These are phyloP conservation scores for Hestina assimilis DNA, from an alignment of 1,140 invertebrate genomes.

Conservation along the genomic window DNA sequence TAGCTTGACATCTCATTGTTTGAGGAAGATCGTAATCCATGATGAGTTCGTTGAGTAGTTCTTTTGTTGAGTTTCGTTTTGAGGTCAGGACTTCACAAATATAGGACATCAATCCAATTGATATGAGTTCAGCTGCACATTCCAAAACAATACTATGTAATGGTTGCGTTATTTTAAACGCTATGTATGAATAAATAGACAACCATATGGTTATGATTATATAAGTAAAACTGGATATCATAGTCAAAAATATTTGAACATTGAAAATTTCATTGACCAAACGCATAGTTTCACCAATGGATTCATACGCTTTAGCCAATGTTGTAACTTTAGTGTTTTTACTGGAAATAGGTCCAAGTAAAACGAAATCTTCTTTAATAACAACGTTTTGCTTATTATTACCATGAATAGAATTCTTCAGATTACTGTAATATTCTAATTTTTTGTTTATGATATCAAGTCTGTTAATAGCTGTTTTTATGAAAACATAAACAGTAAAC, in stretches of 20 bases:
- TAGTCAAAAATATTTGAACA: conserved; percentile 48
- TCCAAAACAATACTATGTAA: conserved; percentile 39
- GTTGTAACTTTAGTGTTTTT: conserved; percentile 38
- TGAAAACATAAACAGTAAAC: conserved; percentile 41
- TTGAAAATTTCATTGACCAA: conserved; percentile 50
- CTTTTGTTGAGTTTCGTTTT: conserved; percentile 37
- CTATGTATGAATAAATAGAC: conserved; percentile 41
- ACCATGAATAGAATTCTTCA: not conserved
- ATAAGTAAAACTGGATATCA: conserved; percentile 44
- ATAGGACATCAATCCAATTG: conserved; percentile 41
- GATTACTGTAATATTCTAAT: conserved; percentile 16
- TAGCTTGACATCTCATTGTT: conserved; percentile 47
- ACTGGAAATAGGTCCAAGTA: conserved; percentile 23
- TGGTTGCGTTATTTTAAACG: conserved; percentile 4
- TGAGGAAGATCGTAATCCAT: conserved; percentile 51
- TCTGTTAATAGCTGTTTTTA: conserved; percentile 36
- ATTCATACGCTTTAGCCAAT: conserved; percentile 39
- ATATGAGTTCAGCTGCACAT: conserved; percentile 39
- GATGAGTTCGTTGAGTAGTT: conserved; percentile 51
- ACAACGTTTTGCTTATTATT: not conserved
- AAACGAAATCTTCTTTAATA: conserved; percentile 28
- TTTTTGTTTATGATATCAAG: conserved; percentile 44
- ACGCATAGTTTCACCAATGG: conserved; percentile 40
- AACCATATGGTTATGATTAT: conserved; percentile 52
- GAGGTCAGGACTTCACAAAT: conserved; percentile 42